A percentile compares a stretch with the other conserved stretches of the same genome.
phyloP scores from a whole-genome alignment of 2,888 invertebrate species.

The Euspilapteryx auroguttella region DNA sequence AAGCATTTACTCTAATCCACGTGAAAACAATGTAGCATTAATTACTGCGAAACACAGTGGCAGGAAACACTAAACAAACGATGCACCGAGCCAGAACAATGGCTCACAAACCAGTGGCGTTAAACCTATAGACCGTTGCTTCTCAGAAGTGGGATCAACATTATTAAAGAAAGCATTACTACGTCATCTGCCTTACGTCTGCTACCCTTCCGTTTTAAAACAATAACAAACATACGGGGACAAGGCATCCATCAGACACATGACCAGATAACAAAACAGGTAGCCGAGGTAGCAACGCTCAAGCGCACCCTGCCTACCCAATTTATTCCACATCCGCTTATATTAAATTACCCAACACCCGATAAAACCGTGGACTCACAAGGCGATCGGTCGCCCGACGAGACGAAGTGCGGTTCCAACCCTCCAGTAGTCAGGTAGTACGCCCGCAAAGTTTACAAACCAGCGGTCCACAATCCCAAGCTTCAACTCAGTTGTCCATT shows the following conservation, averaged over 20 bases:
- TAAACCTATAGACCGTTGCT: conserved; percentile 36
- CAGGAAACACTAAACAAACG: conserved; percentile 34
- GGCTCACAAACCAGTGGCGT: conserved; percentile 26
- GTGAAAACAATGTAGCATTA: conserved; percentile 19
- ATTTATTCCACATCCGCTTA: conserved; percentile 57
- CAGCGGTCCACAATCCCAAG: conserved; percentile 18
- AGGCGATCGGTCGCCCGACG: conserved; percentile 40
- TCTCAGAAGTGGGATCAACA: conserved; percentile 41
- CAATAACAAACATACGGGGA: conserved; percentile 21
- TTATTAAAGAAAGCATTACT: not conserved
- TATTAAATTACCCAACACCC: conserved; percentile 43
- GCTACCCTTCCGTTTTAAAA: conserved; percentile 17
- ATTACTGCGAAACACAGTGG: conserved; percentile 42
- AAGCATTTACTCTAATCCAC: too few species aligned
- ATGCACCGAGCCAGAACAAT: conserved; percentile 14
- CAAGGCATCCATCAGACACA: conserved; percentile 20
- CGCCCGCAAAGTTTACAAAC: conserved; percentile 52
- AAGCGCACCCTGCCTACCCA: conserved; percentile 55
- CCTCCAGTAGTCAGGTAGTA: conserved; percentile 47
- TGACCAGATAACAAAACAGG: conserved; percentile 44
- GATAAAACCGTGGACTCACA: conserved; percentile 44
- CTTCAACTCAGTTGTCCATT: conserved; percentile 40
- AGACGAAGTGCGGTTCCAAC: conserved; percentile 30
- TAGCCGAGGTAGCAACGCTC: conserved; percentile 47
- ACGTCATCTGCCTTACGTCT: too few species aligned